A percentile compares a stretch with the other conserved stretches of the same genome.
phyloP scores from a whole-genome alignment of 2,888 invertebrate species.

The Sinopyrophorus schimmeli region DNA sequence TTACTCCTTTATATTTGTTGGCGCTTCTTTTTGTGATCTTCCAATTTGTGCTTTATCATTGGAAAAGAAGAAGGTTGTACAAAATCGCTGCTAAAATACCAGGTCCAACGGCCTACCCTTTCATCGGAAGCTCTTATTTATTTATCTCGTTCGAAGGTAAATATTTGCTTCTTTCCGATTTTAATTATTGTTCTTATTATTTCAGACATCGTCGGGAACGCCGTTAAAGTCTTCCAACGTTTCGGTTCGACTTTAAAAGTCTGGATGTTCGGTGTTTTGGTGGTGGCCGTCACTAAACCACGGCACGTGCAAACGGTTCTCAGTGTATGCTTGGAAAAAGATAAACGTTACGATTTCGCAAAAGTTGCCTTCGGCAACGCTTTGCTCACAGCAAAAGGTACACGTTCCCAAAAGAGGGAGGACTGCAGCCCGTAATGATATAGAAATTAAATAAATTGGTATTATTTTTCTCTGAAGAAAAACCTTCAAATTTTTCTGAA shows the following conservation, averaged over 20 bases:
- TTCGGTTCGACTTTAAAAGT: slow-evolving; percentile 39
- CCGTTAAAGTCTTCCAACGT: slow-evolving; percentile 31
- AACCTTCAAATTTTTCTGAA: too few relatives aligned
- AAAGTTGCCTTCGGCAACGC: slow-evolving; percentile 38
- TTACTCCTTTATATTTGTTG: neutral
- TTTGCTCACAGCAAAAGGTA: slow-evolving; percentile 39
- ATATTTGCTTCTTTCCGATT: too few relatives aligned
- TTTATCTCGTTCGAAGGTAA: slow-evolving; percentile 17
- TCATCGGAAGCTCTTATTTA: slow-evolving; percentile 33
- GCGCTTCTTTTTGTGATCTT: slow-evolving; percentile 19
- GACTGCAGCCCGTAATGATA: too few relatives aligned
- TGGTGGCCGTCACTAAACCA: slow-evolving; percentile 41
- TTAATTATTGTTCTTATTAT: too few relatives aligned
- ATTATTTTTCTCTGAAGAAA: too few relatives aligned
- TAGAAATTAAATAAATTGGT: too few relatives aligned
- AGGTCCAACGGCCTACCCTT: slow-evolving; percentile 41
- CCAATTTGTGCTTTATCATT: slow-evolving; percentile 37
- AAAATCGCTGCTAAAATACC: slow-evolving; percentile 34
- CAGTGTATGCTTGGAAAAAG: slow-evolving; percentile 39
- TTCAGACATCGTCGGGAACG: slow-evolving; percentile 36
- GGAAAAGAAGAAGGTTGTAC: slow-evolving; percentile 41
- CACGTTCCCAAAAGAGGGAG: too few relatives aligned
- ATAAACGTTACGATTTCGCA: slow-evolving; percentile 38
- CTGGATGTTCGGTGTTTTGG: slow-evolving; percentile 42
- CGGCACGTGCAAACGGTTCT: slow-evolving; percentile 43